Conservation (phyloP, 2,888 invertebrate species). For the Noctua janthe region DNA sequence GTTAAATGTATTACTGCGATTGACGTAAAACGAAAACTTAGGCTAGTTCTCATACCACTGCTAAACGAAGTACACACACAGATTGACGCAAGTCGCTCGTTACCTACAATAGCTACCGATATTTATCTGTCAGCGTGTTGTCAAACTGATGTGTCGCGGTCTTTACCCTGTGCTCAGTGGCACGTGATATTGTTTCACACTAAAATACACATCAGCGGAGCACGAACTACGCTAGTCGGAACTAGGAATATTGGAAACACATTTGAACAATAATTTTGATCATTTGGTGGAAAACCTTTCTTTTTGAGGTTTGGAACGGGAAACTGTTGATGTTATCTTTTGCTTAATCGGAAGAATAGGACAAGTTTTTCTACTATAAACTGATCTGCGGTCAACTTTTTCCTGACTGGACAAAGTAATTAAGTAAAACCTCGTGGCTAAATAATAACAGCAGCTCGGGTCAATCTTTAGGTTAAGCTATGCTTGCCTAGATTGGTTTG, state of each 20-base stretch:
- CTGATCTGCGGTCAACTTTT: not conserved
- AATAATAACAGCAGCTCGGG: too few species aligned
- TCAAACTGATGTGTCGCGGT: constrained; percentile 63
- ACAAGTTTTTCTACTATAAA: not conserved
- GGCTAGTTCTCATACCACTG: constrained; percentile 77
- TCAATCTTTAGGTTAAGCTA: too few species aligned
- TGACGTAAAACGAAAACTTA: constrained; percentile 80
- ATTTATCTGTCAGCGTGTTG: constrained; percentile 68
- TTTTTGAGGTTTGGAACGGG: not conserved
- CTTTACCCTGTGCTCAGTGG: constrained; percentile 64
- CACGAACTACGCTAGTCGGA: constrained; percentile 13
- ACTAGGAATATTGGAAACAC: not conserved
- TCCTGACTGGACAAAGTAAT: not conserved
- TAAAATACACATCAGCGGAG: constrained; percentile 55
- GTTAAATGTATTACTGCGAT: constrained; percentile 76
- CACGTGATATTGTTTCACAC: constrained; percentile 60
- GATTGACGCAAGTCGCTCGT: constrained; percentile 81
- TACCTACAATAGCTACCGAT: constrained; percentile 62
- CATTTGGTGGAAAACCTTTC: not conserved
- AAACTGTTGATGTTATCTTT: not conserved
- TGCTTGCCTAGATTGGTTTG: too few species aligned
- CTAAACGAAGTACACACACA: constrained; percentile 81
- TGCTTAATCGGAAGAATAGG: not conserved
- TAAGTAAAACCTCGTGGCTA: too few species aligned
- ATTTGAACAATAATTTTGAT: constrained; percentile 13